Conservation (phyloP, 2,113 vertebrate genomes). For the Strigops habroptila region DNA sequence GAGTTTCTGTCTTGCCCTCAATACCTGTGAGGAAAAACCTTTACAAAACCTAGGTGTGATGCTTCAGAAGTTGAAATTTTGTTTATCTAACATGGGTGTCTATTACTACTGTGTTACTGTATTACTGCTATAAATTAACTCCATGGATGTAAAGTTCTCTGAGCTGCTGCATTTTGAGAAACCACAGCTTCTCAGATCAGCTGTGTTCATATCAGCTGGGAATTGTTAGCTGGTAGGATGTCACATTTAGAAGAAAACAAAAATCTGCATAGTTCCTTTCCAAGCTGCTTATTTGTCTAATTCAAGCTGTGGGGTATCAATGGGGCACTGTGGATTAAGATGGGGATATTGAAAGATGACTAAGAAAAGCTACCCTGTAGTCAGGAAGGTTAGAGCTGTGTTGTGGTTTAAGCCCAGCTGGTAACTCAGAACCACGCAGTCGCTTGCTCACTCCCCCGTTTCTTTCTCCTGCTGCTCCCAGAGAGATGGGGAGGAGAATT, state of each 20-base stretch:
- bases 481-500: too few relatives aligned
- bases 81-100: background rate
- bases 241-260: background rate
- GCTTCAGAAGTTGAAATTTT: background rate
- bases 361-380: background rate
- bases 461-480: too few relatives aligned
- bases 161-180: background rate
- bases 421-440: too few relatives aligned
- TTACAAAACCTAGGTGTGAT: background rate
- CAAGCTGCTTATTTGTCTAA: background rate
- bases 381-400: background rate
- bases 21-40: background rate
- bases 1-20: background rate
- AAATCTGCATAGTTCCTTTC: background rate
- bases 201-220: background rate
- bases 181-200: background rate
- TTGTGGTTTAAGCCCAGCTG: too few relatives aligned
- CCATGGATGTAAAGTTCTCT: background rate
- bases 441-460: too few relatives aligned
- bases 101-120: background rate
- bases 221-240: background rate
- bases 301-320: background rate
- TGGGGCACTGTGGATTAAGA: background rate
- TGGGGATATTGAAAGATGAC: background rate
- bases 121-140: background rate